These are phyloP conservation scores for Ailurus styani DNA, from an alignment of 2,113 vertebrate genomes.

Conservation along the genomic window DNA sequence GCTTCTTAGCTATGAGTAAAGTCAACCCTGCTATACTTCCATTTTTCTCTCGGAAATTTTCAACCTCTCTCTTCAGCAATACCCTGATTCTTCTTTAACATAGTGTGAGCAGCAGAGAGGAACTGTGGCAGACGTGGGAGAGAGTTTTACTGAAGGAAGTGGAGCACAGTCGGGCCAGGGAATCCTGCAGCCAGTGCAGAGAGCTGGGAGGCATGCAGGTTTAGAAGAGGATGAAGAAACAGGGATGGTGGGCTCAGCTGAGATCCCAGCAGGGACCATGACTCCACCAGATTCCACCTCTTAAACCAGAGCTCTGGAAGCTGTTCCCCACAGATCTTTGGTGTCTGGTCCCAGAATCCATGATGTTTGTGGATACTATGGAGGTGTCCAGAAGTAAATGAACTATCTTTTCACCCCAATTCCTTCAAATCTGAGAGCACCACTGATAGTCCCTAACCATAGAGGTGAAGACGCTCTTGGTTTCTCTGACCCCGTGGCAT, in stretches of 20 bases:
- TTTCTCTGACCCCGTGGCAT: background rate
- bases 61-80: background rate
- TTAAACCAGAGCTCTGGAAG: background rate
- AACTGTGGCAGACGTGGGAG: background rate
- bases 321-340: background rate
- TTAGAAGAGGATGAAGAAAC: background rate
- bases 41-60: background rate
- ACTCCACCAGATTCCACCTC: background rate
- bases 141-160: background rate
- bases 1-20: background rate
- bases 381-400: background rate
- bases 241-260: background rate
- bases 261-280: background rate
- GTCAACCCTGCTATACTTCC: background rate
- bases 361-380: background rate
- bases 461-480: background rate
- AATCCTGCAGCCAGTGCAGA: background rate
- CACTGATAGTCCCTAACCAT: too few species aligned
- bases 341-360: background rate
- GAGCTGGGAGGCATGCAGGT: background rate
- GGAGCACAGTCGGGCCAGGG: background rate
- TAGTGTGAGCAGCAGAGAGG: background rate
- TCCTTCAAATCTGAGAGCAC: background rate
- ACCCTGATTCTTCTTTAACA: background rate
- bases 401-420: background rate